Evolutionary conservation across 2,113 vertebrate species (phyloP), one percentile per base, ranked within the genome.

Genomic region (Chloropsis cyanopogon): DNA sequence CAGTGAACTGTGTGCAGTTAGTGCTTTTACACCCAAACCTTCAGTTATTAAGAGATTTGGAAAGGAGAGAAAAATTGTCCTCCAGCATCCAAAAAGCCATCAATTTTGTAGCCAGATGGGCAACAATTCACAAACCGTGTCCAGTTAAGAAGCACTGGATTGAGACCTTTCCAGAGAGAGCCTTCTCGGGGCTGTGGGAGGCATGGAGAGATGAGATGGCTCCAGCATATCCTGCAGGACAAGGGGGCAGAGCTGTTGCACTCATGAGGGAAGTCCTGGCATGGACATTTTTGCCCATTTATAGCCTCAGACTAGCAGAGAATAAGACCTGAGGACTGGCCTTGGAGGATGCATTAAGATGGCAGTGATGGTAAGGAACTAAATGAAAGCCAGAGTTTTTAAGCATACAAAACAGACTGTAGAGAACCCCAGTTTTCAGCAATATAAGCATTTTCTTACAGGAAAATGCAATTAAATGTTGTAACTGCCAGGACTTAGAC

Each of bases 381-480:
- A 60, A 76, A 90, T 17, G 35, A 81, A 95, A 94, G 68, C 8
- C n/a, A 59, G 50, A 49, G 52, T 39, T 87, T 90, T 78, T 39
- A 87, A 88, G 73, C 7, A 4, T 39, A 70, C 3, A 6, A 78
- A 88, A 92, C 6, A 2, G 65, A 86, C 7, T 52, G 44, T 23
- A 91, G 28, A 94, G 47, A 56, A 78, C 13, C 29, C 31, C n/a
- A 52, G 70, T 66, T 92, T 90, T 89, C 72, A 82, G 31, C 59
- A 96, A 94, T 81, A 75, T 49, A 93, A 82, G 76, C 60, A 65
- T 92, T 96, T 96, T 71, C 37, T 86, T 66, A 66, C 50, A 92
- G 42, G 78, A 86, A 93, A 96, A 94, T 7, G 19, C 54, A 88
- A 90, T 54, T 90, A 66, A 47, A 73, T 54, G 19, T 35, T 86